These are phyloP conservation scores for Catalaphyllia jardinei DNA, from an alignment of 64 coral and sea anemone genomes.

Conservation along the genomic window DNA sequence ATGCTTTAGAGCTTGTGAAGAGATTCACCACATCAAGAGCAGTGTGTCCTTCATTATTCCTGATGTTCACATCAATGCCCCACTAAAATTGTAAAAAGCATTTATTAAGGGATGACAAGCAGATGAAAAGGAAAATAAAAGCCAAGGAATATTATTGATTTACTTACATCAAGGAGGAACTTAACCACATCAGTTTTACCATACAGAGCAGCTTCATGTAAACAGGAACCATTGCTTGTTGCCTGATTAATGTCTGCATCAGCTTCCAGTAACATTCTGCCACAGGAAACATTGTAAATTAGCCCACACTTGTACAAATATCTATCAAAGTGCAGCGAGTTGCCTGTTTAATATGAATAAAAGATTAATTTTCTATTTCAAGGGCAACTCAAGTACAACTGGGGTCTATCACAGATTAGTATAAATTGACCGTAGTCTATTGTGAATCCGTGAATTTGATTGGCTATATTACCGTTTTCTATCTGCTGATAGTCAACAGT, in stretches of 20 bases:
- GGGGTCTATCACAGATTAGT: too few relatives aligned
- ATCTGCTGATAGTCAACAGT: too few relatives aligned
- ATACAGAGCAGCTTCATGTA: constrained; percentile 91
- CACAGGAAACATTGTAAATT: background rate
- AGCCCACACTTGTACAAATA: too few relatives aligned
- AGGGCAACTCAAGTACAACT: too few relatives aligned
- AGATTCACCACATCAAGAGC: constrained; percentile 86
- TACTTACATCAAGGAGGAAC: constrained; percentile 83
- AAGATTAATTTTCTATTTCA: background rate
- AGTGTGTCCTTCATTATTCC: constrained; percentile 86
- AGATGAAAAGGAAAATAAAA: background rate
- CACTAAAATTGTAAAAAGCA: constrained; percentile 38
- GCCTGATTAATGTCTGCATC: constrained; percentile 91
- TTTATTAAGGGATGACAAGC: too few relatives aligned
- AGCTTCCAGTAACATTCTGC: constrained; percentile 82
- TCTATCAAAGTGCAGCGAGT: too few relatives aligned
- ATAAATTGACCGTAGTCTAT: too few relatives aligned
- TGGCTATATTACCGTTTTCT: too few relatives aligned
- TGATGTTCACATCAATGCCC: constrained; percentile 69
- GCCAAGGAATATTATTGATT: background rate
- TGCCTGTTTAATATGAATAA: background rate
- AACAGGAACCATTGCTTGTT: constrained; percentile 74
- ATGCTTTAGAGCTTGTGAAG: constrained; percentile 90
- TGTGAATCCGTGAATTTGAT: too few relatives aligned
- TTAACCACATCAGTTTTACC: constrained; percentile 95